Percentiles rank a stretch among this genome's conserved stretches.
These are phyloP conservation scores for Clarias gariepinus DNA, from an alignment of 2,113 vertebrate species.

Conservation along the genomic window DNA sequence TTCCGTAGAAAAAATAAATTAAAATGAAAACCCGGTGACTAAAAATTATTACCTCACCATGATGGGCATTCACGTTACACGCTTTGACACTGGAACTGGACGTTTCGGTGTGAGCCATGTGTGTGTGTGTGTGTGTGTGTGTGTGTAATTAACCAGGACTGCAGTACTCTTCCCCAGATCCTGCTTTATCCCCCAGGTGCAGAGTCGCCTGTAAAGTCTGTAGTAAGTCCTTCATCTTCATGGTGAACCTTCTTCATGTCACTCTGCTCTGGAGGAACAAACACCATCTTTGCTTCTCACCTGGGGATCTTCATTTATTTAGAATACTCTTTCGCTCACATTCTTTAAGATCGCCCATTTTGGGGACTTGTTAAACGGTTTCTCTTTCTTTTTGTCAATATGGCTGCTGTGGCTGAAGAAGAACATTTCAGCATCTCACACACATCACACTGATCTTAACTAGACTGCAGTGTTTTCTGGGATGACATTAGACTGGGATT, in stretches of 20 bases:
- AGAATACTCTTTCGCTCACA: background rate
- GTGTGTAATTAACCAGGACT: constrained; percentile 68
- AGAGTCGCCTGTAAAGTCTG: constrained; percentile 78
- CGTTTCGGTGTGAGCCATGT: background rate
- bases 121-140: background rate
- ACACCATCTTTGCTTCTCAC: background rate
- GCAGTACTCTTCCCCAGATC: constrained; percentile 64
- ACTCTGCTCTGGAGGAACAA: too few species aligned
- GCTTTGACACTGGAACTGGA: background rate
- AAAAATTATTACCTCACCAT: background rate
- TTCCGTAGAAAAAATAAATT: background rate
- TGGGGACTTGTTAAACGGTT: background rate
- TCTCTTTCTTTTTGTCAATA: constrained; percentile 23
- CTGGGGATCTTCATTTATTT: background rate
- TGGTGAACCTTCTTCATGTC: constrained; percentile 25
- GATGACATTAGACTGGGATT: background rate
- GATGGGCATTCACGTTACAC: background rate
- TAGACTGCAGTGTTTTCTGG: background rate
- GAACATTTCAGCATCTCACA: background rate
- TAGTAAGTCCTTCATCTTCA: constrained; percentile 74
- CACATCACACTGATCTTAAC: background rate
- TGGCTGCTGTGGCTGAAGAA: constrained; percentile 53
- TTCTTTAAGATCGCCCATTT: too few species aligned
- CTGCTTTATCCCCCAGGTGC: constrained; percentile 70
- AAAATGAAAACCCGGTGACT: too few species aligned